Conservation (phyloP, 2,797 vertebrate species). For the Aratinga solstitialis region DNA sequence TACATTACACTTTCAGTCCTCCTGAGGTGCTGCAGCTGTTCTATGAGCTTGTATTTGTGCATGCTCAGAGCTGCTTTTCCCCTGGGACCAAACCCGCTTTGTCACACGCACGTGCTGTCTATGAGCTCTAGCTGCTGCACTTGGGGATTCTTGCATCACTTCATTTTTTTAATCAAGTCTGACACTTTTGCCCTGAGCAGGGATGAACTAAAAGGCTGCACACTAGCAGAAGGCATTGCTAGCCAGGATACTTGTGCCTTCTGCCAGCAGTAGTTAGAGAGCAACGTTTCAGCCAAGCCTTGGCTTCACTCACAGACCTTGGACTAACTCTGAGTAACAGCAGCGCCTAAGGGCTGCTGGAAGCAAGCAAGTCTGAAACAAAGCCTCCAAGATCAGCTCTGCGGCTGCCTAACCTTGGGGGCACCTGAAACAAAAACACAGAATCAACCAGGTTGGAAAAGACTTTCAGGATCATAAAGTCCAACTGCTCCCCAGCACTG, state of each 20-base stretch:
- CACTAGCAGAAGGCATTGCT: not conserved
- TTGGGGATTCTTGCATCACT: not conserved
- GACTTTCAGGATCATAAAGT: not conserved
- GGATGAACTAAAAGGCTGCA: not conserved
- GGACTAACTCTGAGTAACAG: rapidly evolving
- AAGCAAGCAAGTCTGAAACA: not conserved
- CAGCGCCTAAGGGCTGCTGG: not conserved
- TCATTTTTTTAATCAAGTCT: not conserved
- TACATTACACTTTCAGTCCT: not conserved
- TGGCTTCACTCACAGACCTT: not conserved
- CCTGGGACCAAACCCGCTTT: not conserved
- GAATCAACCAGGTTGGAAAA: not conserved
- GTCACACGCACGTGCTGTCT: rapidly evolving
- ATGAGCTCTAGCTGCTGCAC: not conserved
- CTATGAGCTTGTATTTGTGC: not conserved
- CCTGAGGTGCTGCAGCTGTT: not conserved
- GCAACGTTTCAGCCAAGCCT: not conserved
- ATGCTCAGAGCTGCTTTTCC: not conserved
- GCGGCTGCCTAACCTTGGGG: not conserved
- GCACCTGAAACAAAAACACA: not conserved
- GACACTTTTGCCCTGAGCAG: not conserved
- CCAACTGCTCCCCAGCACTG: not conserved
- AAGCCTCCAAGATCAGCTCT: not conserved
- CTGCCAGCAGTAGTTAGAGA: not conserved
- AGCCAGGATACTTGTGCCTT: not conserved